Evolutionary conservation across 2,888 invertebrate species (phyloP), one percentile per base, ranked within the genome.

Genomic region (Melieria crassipennis): DNA sequence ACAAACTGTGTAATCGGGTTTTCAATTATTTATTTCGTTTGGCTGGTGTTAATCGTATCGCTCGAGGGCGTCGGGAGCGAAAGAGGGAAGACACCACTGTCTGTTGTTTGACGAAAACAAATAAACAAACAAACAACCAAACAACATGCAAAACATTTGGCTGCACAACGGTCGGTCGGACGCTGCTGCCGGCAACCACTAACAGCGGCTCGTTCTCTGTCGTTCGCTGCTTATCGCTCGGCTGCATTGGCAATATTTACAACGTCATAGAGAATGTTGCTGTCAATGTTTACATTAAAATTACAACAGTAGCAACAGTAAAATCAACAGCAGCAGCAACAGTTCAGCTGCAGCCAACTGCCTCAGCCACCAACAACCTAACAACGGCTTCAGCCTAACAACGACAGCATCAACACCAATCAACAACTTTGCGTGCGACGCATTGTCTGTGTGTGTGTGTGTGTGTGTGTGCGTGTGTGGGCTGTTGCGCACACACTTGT

Each of bases 281-380:
- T 11, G 13, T 11, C 45, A 61, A 61, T 61, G 61, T 61, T 61
- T 45, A 61, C 61, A 61, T 61, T 61, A 10, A 30, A 61, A 61
- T 61, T 61, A 61, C 61, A 61, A 45, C 61, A 46, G 61, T 61
- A 61, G 13, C 46, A 61, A 13, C 61, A 61, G 13, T 46, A 46
- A 61, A 61, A 61, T 61, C 61, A 61, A 13, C 5, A n/a, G 13
- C 45, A 60, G 16, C 16, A 1, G 16, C 16, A 16, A 16, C 30
- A 30, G 30, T 30, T 30, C 30, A 30, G 30, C 30, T 30, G 30
- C 30, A 30, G 30, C 30, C 30, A 30, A 30, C 30, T 30, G 30
- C 30, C 2, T 30, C 2, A 30, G 30, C 30, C 30, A 30, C 3
- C 30, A 30, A 30, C 30, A 30, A 30, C 30, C 16, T 16, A 30